Conservation (phyloP, 1,140 invertebrate species). For the Platyscapa corneri region DNA sequence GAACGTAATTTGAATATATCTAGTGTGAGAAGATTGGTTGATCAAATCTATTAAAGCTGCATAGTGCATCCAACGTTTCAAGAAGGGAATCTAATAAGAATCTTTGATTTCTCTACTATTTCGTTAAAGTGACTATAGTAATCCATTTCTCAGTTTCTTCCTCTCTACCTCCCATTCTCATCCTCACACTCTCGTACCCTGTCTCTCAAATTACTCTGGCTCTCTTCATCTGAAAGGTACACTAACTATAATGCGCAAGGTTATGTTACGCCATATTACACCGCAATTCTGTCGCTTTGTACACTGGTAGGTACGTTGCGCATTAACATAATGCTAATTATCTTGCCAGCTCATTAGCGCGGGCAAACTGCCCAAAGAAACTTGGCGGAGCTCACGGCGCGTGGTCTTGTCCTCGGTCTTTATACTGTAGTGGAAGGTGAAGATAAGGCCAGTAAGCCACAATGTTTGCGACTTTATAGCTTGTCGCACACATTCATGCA, state of each 20-base stretch:
- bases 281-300: constrained; percentile 47
- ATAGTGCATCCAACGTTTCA: neutral
- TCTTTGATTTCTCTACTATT: neutral
- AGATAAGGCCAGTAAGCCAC: constrained; percentile 26
- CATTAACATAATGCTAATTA: constrained; percentile 76
- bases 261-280: constrained; percentile 69
- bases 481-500: neutral
- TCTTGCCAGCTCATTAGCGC: constrained; percentile 75
- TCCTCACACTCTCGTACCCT: neutral
- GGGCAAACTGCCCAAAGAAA: constrained; percentile 74
- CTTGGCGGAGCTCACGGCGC: constrained; percentile 60
- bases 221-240: neutral
- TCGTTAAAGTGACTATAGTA: neutral
- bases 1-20: neutral
- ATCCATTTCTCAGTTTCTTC: neutral
- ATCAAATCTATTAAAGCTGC: neutral
- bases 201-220: neutral
- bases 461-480: neutral
- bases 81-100: neutral
- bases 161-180: neutral
- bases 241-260: constrained; percentile 46
- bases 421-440: neutral
- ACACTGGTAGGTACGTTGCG: constrained; percentile 64
- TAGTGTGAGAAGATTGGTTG: neutral
- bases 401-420: neutral